Evolutionary conservation across 1,140 invertebrate species (phyloP).

Genomic region (Megalopta genalis): DNA sequence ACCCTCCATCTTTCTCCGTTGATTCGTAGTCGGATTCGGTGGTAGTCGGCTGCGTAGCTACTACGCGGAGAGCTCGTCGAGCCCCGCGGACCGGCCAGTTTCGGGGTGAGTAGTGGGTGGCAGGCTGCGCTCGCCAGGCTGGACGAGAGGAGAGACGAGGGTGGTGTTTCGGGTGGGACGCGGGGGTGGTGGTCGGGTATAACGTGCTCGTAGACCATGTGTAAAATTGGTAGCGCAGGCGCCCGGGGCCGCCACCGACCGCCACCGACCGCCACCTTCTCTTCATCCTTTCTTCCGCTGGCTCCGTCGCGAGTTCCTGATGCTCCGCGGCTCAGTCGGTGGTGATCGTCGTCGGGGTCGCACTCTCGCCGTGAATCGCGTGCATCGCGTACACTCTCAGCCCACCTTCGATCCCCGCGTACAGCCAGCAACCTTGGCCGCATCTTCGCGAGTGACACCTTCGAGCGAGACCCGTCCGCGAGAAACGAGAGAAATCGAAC

Average conservation of each 20-base stretch:
- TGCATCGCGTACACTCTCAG: background rate
- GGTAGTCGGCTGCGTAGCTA: constrained; percentile 44
- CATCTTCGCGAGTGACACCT: no score
- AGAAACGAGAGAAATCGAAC: no score
- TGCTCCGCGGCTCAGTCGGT: constrained; percentile 64
- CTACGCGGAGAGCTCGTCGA: constrained; percentile 30
- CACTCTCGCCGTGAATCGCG: constrained; percentile 32
- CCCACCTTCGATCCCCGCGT: background rate
- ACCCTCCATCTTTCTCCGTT: no score
- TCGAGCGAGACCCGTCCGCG: no score
- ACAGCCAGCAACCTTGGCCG: background rate
- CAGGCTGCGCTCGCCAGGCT: no score
- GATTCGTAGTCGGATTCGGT: constrained; percentile 11
- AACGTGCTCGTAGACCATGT: constrained; percentile 65
- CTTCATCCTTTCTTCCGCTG: constrained; percentile 53
- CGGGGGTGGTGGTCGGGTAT: constrained; percentile 36
- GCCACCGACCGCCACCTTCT: constrained; percentile 38
- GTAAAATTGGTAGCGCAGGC: constrained; percentile 71
- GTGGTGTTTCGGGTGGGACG: background rate
- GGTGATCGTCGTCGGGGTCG: constrained; percentile 61
- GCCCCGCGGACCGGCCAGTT: constrained; percentile 22
- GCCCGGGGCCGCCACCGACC: constrained; percentile 42
- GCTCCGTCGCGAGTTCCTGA: constrained; percentile 56
- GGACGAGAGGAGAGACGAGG: no score
- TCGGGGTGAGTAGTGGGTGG: constrained; percentile 9